phyloP scores from a whole-genome alignment of 2,888 invertebrate genomes.

The Orthonevra nobilis region DNA sequence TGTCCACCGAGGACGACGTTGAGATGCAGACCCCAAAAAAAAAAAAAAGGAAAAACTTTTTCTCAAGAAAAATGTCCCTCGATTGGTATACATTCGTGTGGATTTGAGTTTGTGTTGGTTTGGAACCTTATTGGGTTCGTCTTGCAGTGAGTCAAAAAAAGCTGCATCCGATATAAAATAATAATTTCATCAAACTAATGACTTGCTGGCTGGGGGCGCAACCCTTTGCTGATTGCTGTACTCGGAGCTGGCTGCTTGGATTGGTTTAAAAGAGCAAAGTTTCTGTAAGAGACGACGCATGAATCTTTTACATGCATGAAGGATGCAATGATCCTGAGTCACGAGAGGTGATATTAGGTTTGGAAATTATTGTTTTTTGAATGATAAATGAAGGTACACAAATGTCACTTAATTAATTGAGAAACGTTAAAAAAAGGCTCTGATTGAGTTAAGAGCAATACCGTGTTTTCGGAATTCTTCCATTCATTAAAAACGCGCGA shows the following conservation, averaged over 20 bases:
- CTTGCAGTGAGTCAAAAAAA: background rate
- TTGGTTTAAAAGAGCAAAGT: slow-evolving; percentile 43
- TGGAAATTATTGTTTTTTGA: slow-evolving; percentile 36
- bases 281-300: slow-evolving; percentile 28
- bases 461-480: no score
- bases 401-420: no score
- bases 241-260: slow-evolving; percentile 46
- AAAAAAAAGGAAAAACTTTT: slow-evolving; percentile 37
- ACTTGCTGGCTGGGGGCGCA: slow-evolving; percentile 8
- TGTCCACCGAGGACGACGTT: slow-evolving; percentile 8
- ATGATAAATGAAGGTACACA: no score
- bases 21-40: background rate
- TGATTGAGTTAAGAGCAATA: no score
- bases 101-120: background rate
- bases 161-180: slow-evolving; percentile 11
- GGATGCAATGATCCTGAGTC: slow-evolving; percentile 24
- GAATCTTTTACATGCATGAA: slow-evolving; percentile 29
- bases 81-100: slow-evolving; percentile 23
- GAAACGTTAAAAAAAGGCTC: no score
- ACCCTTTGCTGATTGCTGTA: slow-evolving; percentile 30
- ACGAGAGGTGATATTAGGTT: slow-evolving; percentile 37
- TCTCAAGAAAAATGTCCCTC: slow-evolving; percentile 40
- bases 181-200: slow-evolving; percentile 64
- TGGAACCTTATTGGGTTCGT: slow-evolving; percentile 46
- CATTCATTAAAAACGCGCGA: no score